phyloP scores from a whole-genome alignment of 2,888 invertebrate genomes.

The Metallyticus violacea region DNA sequence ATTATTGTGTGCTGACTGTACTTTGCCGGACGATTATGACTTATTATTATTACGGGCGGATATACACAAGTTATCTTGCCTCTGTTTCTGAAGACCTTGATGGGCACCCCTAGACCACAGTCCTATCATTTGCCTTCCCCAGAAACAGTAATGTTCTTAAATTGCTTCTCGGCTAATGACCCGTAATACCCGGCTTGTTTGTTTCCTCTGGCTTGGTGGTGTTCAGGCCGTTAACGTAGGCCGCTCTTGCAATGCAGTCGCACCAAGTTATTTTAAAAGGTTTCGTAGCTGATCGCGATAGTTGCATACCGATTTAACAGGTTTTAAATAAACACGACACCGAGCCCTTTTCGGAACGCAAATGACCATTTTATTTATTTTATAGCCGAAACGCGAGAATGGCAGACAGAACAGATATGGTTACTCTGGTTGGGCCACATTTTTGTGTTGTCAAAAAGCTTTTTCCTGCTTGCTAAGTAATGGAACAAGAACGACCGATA shows the following conservation, averaged over 20 bases:
- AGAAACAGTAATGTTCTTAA: background rate
- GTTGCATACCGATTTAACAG: conserved; percentile 7
- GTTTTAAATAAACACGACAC: conserved; percentile 10
- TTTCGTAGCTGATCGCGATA: background rate
- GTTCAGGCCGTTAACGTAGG: no score
- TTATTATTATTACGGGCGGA: no score
- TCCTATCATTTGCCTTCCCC: background rate
- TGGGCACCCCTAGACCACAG: background rate
- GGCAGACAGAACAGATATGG: background rate
- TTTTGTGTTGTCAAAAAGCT: background rate
- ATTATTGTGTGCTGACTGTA: no score
- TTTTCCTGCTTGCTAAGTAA: background rate
- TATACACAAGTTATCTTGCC: no score
- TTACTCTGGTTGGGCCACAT: no score
- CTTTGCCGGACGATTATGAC: no score
- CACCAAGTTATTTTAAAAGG: background rate
- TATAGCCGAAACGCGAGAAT: background rate
- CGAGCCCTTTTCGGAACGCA: background rate
- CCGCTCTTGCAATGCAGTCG: background rate
- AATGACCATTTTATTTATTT: conserved; percentile 8
- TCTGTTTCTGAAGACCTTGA: no score
- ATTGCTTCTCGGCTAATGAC: background rate
- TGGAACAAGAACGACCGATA: background rate
- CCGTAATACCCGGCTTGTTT: background rate
- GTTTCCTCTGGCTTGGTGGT: background rate